A percentile compares a stretch with the other conserved stretches of the same genome.
Conservation (phyloP, 2,888 invertebrate genomes). For the Dusona sp. region DNA sequence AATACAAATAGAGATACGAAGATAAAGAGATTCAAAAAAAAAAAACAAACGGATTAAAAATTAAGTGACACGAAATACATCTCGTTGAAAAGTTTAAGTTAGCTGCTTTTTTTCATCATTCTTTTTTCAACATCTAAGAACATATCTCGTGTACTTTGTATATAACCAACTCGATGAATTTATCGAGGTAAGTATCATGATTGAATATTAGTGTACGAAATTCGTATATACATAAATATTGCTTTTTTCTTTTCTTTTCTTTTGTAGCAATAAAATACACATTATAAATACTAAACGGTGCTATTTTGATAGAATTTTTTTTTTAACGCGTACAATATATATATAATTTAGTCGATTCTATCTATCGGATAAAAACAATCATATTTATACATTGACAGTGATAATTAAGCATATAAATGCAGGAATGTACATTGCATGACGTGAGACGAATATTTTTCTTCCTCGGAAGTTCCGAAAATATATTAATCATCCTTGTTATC, state of each 20-base stretch:
- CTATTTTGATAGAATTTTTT: conserved; percentile 54
- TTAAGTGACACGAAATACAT: conserved; percentile 19
- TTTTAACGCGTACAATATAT: conserved; percentile 51
- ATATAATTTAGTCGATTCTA: conserved; percentile 48
- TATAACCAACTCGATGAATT: conserved; percentile 6
- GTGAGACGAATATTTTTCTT: conserved; percentile 79
- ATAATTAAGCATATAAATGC: conserved; percentile 71
- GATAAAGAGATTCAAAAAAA: background rate
- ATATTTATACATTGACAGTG: conserved; percentile 62
- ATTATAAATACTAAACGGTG: conserved; percentile 66
- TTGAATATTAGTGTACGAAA: conserved; percentile 19
- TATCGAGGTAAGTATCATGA: conserved; percentile 28
- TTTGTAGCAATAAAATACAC: conserved; percentile 54
- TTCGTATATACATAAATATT: conserved; percentile 62
- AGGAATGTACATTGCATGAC: conserved; percentile 79
- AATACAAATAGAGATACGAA: conserved; percentile 14
- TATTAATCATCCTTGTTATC: conserved; percentile 60
- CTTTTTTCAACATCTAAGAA: conserved; percentile 12
- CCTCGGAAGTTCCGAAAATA: conserved; percentile 80
- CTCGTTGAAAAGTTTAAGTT: background rate
- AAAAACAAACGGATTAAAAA: conserved; percentile 7
- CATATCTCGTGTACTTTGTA: conserved; percentile 18
- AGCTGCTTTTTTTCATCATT: conserved; percentile 25
- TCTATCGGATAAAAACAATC: conserved; percentile 59
- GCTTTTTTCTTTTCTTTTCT: background rate